Conservation (phyloP, 2,888 invertebrate species). For the Diploptera punctata region DNA sequence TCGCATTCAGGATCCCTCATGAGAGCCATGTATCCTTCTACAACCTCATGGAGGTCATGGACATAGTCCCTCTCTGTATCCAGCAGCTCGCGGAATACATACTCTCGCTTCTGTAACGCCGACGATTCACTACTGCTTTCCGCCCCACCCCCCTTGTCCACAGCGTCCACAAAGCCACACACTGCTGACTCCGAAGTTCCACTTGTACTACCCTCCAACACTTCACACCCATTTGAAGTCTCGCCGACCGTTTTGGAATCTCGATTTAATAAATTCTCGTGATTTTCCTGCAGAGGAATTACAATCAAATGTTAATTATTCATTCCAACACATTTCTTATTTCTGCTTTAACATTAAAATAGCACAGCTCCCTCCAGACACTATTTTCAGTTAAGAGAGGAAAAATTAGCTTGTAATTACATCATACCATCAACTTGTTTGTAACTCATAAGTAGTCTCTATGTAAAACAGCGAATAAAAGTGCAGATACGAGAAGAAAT, state of each 20-base stretch:
- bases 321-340: no score
- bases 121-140: slow-evolving; percentile 42
- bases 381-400: no score
- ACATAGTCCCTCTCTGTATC: slow-evolving; percentile 95
- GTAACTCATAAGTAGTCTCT: no score
- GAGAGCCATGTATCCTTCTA: slow-evolving; percentile 82
- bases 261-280: slow-evolving; percentile 55
- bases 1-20: slow-evolving; percentile 79
- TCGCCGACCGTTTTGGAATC: slow-evolving; percentile 48
- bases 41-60: slow-evolving; percentile 83
- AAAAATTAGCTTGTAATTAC: no score
- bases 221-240: neutral
- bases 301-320: no score
- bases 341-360: no score
- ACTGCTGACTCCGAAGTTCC: neutral
- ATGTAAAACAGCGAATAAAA: no score
- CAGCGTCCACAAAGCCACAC: slow-evolving; percentile 7
- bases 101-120: slow-evolving; percentile 73
- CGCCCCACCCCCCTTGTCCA: slow-evolving; percentile 24
- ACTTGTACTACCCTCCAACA: neutral
- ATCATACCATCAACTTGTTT: no score
- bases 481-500: no score
- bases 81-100: slow-evolving; percentile 88
- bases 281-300: slow-evolving; percentile 62
- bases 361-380: no score